Percentiles rank a stretch among this genome's conserved stretches.
Evolutionary conservation across 2,113 vertebrate species (phyloP).

Genomic region (Lophura nycthemera): DNA sequence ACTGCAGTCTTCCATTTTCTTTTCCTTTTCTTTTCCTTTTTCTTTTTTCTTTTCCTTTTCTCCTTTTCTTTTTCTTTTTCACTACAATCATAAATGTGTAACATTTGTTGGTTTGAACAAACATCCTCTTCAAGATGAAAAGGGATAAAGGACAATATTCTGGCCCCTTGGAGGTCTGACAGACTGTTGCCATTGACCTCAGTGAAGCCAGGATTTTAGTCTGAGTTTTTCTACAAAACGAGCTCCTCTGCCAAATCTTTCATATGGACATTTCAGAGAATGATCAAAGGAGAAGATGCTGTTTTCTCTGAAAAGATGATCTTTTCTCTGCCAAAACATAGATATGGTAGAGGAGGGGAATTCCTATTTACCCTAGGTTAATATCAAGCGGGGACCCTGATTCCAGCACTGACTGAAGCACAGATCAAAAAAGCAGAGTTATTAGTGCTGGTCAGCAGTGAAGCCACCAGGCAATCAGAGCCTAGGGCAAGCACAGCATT

Average conservation of each 20-base stretch:
- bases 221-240: background rate
- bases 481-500: background rate
- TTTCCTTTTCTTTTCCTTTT: background rate
- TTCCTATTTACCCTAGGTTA: background rate
- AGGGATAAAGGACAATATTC: background rate
- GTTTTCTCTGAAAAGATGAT: background rate
- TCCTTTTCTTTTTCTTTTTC: background rate
- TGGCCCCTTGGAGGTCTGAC: background rate
- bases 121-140: background rate
- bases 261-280: background rate
- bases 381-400: background rate
- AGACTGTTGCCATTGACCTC: background rate
- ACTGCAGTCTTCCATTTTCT: background rate
- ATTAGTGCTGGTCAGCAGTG: background rate
- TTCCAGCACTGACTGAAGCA: background rate
- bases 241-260: background rate
- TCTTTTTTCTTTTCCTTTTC: accelerated
- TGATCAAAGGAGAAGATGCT: background rate
- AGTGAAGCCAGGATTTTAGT: background rate
- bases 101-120: background rate
- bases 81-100: background rate
- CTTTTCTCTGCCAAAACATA: background rate
- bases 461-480: background rate
- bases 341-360: background rate
- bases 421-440: background rate